Conservation (phyloP, 2,797 vertebrate species). For the Muscicapa striata region DNA sequence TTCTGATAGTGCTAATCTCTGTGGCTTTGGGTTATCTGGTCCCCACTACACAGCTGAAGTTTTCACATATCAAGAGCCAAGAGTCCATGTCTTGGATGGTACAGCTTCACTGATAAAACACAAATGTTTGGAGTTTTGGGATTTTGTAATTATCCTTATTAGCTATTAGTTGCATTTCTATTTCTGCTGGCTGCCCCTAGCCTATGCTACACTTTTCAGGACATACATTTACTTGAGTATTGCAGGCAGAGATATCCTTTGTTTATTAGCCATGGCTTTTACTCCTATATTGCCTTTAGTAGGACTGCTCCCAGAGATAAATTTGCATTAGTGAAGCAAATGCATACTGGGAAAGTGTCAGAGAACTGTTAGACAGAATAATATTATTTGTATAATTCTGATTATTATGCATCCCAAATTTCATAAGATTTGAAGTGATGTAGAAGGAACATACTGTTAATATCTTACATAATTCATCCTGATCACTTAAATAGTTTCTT, state of each 20-base stretch:
- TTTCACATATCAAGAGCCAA: neutral
- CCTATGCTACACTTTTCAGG: neutral
- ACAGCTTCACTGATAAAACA: neutral
- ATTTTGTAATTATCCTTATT: neutral
- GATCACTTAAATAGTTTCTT: slow-evolving; percentile 51
- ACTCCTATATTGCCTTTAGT: neutral
- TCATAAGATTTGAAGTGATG: neutral
- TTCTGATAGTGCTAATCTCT: neutral
- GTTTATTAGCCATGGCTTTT: neutral
- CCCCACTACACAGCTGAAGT: neutral
- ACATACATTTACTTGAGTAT: neutral
- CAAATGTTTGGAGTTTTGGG: neutral
- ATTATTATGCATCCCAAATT: neutral
- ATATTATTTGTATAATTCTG: neutral
- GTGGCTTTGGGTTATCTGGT: neutral
- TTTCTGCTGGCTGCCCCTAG: neutral
- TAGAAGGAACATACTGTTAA: slow-evolving; percentile 17
- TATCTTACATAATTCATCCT: slow-evolving; percentile 37
- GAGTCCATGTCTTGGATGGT: neutral
- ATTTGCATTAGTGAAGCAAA: neutral
- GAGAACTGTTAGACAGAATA: neutral
- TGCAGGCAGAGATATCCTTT: neutral
- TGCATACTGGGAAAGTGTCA: neutral
- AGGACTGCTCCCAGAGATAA: neutral
- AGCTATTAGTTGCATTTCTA: neutral